phyloP scores from a whole-genome alignment of 1,140 invertebrate species.

The Orchesella cincta region DNA sequence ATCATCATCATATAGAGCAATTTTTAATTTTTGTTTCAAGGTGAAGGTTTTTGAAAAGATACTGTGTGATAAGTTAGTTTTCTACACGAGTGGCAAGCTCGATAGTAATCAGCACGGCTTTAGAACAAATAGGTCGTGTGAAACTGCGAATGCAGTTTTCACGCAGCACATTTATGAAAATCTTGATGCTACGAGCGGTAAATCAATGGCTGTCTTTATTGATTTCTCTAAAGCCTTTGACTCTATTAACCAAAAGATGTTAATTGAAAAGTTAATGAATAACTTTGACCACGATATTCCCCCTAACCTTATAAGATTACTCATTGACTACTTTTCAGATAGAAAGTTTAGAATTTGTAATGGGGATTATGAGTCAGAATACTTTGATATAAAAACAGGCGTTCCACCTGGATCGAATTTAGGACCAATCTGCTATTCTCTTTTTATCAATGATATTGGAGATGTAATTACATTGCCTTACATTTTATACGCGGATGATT shows the following conservation, averaged over 20 bases:
- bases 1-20: conserved; percentile 10
- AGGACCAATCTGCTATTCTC: conserved; percentile 49
- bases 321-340: background rate
- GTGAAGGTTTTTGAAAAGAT: conserved; percentile 1
- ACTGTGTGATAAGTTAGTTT: background rate
- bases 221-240: conserved; percentile 34
- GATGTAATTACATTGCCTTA: conserved; percentile 24
- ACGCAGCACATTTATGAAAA: conserved; percentile 8
- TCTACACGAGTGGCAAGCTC: background rate
- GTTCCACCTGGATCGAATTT: conserved; percentile 53
- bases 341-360: background rate
- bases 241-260: background rate
- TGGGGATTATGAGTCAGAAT: background rate
- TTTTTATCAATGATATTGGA: conserved; percentile 51
- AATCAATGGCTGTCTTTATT: conserved; percentile 21
- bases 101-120: conserved; percentile 30
- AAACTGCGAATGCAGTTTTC: background rate
- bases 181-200: conserved; percentile 6
- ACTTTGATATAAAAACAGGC: conserved; percentile 24
- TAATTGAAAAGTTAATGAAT: conserved; percentile 16
- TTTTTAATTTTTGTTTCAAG: background rate
- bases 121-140: background rate
- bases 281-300: background rate
- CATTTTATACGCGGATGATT: conserved; percentile 52
- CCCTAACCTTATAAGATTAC: background rate